Evolutionary conservation across 1,140 invertebrate genomes (phyloP).

Genomic region (Dendroctonus ponderosae): DNA sequence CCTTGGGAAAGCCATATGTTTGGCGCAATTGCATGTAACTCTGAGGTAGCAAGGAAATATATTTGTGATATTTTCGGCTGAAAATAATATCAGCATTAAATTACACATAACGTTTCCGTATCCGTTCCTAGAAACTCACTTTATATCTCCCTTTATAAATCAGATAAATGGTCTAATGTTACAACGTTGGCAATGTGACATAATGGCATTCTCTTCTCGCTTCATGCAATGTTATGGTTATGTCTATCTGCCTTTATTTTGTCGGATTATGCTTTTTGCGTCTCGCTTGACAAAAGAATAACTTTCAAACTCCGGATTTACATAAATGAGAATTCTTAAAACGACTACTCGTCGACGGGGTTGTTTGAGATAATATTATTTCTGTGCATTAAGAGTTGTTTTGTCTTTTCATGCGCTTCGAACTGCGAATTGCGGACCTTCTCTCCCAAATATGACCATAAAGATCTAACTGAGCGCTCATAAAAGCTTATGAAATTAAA

Average conservation of each 20-base stretch:
- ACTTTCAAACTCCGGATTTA: slow-evolving; percentile 23
- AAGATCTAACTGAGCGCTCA: too few species aligned
- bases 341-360: slow-evolving; percentile 7
- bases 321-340: slow-evolving; percentile 30
- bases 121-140: slow-evolving; percentile 17
- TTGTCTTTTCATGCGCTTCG: slow-evolving; percentile 10
- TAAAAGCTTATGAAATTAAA: too few species aligned
- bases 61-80: slow-evolving; percentile 6
- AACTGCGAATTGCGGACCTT: background rate
- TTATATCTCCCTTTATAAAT: slow-evolving; percentile 26
- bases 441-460: too few species aligned
- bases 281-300: slow-evolving; percentile 22
- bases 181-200: slow-evolving; percentile 10
- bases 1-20: background rate
- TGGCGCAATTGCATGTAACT: slow-evolving; percentile 5
- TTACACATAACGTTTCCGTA: slow-evolving; percentile 17
- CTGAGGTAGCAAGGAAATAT: slow-evolving; percentile 9
- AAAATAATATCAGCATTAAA: slow-evolving; percentile 24
- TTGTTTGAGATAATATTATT: slow-evolving; percentile 28
- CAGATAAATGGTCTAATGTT: slow-evolving; percentile 15
- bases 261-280: slow-evolving; percentile 7
- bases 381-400: slow-evolving; percentile 22
- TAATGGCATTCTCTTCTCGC: slow-evolving; percentile 9
- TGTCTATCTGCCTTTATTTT: slow-evolving; percentile 14
- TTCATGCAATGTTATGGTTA: slow-evolving; percentile 17